These are phyloP conservation scores for Serrognathus titanus DNA, from an alignment of 2,888 invertebrate species.

Conservation along the genomic window DNA sequence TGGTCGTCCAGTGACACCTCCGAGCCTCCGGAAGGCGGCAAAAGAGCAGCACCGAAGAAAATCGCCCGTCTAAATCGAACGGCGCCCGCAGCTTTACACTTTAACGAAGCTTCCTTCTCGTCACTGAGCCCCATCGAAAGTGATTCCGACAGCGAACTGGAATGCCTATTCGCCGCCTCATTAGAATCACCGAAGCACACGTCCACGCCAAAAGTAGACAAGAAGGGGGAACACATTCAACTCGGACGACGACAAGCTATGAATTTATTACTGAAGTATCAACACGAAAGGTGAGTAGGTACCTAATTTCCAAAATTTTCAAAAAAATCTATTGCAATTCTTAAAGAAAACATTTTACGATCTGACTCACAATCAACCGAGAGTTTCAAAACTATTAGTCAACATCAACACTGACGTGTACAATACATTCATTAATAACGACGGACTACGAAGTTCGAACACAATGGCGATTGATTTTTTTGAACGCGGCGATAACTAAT, in stretches of 20 bases:
- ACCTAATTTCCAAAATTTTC: too few species aligned
- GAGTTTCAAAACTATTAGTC: too few species aligned
- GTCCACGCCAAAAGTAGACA: conserved; percentile 47
- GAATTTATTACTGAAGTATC: conserved; percentile 34
- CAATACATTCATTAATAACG: too few species aligned
- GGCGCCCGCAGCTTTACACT: conserved; percentile 21
- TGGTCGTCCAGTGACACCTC: conserved; percentile 19
- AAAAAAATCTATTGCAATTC: too few species aligned
- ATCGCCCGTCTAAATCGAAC: conserved; percentile 19
- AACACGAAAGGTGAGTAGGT: conserved; percentile 35
- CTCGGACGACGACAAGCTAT: conserved; percentile 16
- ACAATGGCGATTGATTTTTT: too few species aligned
- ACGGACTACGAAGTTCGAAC: too few species aligned
- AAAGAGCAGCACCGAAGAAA: conserved; percentile 12
- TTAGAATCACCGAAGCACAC: conserved; percentile 45
- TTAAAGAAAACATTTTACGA: too few species aligned
- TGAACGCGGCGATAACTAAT: too few species aligned
- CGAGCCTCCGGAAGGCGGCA: conserved; percentile 12
- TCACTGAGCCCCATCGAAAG: conserved; percentile 31
- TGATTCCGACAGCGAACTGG: conserved; percentile 46
- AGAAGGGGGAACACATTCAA: neutral
- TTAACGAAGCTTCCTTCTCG: conserved; percentile 19
- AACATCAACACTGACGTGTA: too few species aligned
- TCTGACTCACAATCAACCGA: too few species aligned
- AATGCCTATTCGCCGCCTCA: conserved; percentile 39